Conservation (phyloP, 2,113 vertebrate species). For the Sphaerodactylus townsendi region DNA sequence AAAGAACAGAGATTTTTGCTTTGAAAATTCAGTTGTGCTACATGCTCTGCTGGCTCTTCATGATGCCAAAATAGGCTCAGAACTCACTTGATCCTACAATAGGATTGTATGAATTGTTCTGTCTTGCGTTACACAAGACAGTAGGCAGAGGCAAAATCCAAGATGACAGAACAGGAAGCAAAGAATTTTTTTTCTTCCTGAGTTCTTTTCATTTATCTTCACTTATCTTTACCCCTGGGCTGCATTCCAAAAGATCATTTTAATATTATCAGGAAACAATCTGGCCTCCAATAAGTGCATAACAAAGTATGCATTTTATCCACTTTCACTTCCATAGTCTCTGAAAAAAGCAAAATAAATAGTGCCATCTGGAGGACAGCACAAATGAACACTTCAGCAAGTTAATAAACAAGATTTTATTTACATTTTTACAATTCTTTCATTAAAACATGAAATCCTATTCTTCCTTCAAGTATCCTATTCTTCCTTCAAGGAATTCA, state of each 20-base stretch:
- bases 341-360: slow-evolving; percentile 3
- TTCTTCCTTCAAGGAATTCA: accelerated
- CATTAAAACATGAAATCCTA: accelerated
- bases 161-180: slow-evolving; percentile 20
- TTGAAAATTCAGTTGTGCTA: slow-evolving; percentile 70
- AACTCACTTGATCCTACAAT: slow-evolving; percentile 54
- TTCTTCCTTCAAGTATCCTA: no score
- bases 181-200: slow-evolving; percentile 46
- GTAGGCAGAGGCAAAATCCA: slow-evolving; percentile 33
- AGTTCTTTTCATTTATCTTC: slow-evolving; percentile 51
- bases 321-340: background rate
- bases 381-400: background rate
- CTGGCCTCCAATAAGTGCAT: slow-evolving; percentile 42
- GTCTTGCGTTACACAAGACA: slow-evolving; percentile 37
- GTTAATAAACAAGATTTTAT: background rate
- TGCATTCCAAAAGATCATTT: slow-evolving; percentile 35
- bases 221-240: slow-evolving; percentile 52
- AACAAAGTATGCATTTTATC: slow-evolving; percentile 14
- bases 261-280: slow-evolving; percentile 51
- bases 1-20: slow-evolving; percentile 71
- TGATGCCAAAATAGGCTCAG: slow-evolving; percentile 57
- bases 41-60: slow-evolving; percentile 66
- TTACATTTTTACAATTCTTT: background rate
- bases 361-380: slow-evolving; percentile 62
- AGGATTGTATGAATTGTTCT: slow-evolving; percentile 51